A percentile compares a stretch with the other conserved stretches of the same genome.
phyloP scores from a whole-genome alignment of 2,113 vertebrate species.

The Nothoprocta perdicaria region DNA sequence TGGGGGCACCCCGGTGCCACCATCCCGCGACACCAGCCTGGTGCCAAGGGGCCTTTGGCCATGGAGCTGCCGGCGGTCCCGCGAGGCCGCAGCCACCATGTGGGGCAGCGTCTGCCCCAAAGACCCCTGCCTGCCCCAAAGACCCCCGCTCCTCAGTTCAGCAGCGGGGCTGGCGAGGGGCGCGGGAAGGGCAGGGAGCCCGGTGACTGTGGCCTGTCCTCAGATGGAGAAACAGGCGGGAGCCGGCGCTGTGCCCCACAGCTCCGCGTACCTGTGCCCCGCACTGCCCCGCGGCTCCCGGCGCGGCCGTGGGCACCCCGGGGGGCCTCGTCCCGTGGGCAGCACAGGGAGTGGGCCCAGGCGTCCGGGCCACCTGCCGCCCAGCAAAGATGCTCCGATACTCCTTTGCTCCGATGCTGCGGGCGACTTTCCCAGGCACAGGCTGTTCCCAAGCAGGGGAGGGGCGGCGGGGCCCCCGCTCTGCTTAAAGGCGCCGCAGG shows the following conservation, averaged over 20 bases:
- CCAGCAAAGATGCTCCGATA: not conserved
- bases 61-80: not conserved
- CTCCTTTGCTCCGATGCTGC: no score
- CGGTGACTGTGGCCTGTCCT: accelerated
- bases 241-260: not conserved
- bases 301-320: not conserved
- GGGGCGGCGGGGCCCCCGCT: conserved; percentile 6
- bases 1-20: accelerated
- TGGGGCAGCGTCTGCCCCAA: not conserved
- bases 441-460: conserved; percentile 41
- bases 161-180: not conserved
- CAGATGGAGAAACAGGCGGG: not conserved
- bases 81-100: accelerated
- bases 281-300: not conserved
- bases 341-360: not conserved
- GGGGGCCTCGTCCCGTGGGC: not conserved
- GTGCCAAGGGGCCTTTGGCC: not conserved
- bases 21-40: not conserved
- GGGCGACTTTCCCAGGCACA: conserved; percentile 52
- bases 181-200: no score
- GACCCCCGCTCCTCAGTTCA: not conserved
- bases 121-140: not conserved
- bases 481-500: conserved; percentile 60
- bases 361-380: conserved; percentile 6
- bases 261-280: not conserved